These are phyloP conservation scores for Dynastes tityus DNA, from an alignment of 2,888 invertebrate species.

Conservation along the genomic window DNA sequence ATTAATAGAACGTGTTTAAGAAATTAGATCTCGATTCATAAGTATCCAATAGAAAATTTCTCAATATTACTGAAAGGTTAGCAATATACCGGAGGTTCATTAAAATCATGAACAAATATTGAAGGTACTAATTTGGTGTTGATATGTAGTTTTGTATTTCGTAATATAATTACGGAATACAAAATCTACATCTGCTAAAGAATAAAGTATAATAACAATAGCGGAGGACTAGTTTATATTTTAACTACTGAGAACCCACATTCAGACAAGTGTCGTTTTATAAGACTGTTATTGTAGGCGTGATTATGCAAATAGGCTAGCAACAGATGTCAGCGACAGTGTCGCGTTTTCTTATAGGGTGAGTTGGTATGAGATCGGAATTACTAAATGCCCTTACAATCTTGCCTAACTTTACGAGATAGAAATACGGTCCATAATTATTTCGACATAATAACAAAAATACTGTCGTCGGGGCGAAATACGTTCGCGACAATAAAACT, in stretches of 20 bases:
- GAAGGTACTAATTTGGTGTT: too few relatives aligned
- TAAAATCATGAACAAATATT: too few relatives aligned
- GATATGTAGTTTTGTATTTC: too few relatives aligned
- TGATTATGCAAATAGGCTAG: conserved; percentile 56
- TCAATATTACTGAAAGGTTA: too few relatives aligned
- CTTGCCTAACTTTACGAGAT: conserved; percentile 38
- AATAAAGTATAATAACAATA: background rate
- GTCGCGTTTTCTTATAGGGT: conserved; percentile 51
- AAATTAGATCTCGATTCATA: too few relatives aligned
- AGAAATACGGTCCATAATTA: conserved; percentile 47
- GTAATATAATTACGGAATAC: too few relatives aligned
- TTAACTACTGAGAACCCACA: conserved; percentile 30
- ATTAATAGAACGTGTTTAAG: too few relatives aligned
- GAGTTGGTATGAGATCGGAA: conserved; percentile 50
- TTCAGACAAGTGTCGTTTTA: conserved; percentile 51
- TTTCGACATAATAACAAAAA: conserved; percentile 49
- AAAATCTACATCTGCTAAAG: too few relatives aligned
- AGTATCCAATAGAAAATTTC: too few relatives aligned
- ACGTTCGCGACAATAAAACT: conserved; percentile 49
- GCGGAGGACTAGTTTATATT: background rate
- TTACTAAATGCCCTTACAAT: conserved; percentile 44
- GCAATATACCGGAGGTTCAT: too few relatives aligned
- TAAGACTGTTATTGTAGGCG: conserved; percentile 54
- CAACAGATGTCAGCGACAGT: conserved; percentile 56
- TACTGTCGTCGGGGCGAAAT: conserved; percentile 31